phyloP scores from a whole-genome alignment of 2,797 vertebrate genomes.

The Bryconaethiops microstoma region DNA sequence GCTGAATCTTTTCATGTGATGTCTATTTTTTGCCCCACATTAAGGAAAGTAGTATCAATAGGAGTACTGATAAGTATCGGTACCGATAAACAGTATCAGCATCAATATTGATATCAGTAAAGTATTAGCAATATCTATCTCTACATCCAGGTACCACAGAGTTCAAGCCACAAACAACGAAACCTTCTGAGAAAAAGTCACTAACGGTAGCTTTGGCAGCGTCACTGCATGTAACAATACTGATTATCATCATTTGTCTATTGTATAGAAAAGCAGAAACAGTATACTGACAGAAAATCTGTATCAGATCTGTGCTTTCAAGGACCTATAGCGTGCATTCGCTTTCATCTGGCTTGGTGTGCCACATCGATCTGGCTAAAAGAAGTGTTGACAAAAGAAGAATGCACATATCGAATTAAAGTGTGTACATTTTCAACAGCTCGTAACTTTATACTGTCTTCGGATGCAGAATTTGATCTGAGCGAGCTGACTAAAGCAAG shows the following conservation, averaged over 20 bases:
- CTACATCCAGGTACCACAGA: not conserved
- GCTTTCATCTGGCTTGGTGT: conserved; percentile 12
- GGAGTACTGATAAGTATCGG: too few species aligned
- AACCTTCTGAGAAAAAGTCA: not conserved
- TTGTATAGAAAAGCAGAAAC: not conserved
- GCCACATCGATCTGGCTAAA: conserved; percentile 50
- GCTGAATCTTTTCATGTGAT: too few species aligned
- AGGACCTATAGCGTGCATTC: conserved; percentile 39
- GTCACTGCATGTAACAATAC: not conserved
- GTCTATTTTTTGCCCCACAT: too few species aligned
- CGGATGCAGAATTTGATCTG: conserved; percentile 78
- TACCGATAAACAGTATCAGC: too few species aligned
- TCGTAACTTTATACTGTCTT: conserved; percentile 63
- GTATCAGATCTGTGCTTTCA: conserved; percentile 17
- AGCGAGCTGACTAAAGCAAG: conserved; percentile 56
- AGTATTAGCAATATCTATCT: too few species aligned
- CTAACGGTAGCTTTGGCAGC: not conserved
- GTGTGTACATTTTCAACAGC: conserved; percentile 54
- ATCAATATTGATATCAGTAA: too few species aligned
- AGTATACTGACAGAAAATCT: not conserved
- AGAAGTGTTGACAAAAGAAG: conserved; percentile 58
- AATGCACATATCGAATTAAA: conserved; percentile 53
- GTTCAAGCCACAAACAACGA: too few species aligned
- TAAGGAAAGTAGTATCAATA: too few species aligned
- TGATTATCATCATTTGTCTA: not conserved